phyloP scores from a whole-genome alignment of 2,797 vertebrate species.

The Hoplostethus atlanticus region DNA sequence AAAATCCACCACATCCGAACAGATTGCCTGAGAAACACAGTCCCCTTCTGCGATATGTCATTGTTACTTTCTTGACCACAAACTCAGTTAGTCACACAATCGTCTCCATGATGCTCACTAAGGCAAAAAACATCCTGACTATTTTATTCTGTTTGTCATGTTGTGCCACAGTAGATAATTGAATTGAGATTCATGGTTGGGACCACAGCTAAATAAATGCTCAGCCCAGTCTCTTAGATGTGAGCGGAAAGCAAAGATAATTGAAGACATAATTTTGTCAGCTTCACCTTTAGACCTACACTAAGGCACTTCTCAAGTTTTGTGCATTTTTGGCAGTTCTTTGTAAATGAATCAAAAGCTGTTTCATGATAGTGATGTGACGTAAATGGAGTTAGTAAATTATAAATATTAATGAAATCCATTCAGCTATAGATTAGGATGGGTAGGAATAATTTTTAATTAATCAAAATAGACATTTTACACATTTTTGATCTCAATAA shows the following conservation, averaged over 20 bases:
- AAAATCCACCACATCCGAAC: conserved; percentile 28
- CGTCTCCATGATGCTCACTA: not conserved
- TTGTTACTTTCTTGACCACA: conserved; percentile 7
- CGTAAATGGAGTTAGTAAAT: no score
- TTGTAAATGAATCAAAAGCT: no score
- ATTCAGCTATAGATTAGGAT: not conserved
- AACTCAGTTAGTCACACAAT: not conserved
- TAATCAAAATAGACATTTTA: not conserved
- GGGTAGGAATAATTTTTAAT: not conserved
- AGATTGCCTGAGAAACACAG: conserved; percentile 24
- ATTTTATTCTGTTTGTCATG: conserved; percentile 1
- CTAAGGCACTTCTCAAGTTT: no score
- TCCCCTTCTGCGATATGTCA: not conserved
- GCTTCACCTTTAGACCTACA: no score
- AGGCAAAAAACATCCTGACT: not conserved
- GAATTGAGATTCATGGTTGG: conserved; percentile 8
- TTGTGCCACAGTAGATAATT: not conserved
- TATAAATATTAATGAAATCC: not conserved
- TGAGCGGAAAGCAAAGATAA: no score
- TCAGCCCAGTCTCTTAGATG: no score
- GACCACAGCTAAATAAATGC: not conserved
- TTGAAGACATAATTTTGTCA: no score
- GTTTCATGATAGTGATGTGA: no score
- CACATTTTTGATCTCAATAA: not conserved
- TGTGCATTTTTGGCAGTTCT: no score